Base-by-base conservation (phyloP, 2,797 vertebrate genomes). In the Acanthornis magna region DNA sequence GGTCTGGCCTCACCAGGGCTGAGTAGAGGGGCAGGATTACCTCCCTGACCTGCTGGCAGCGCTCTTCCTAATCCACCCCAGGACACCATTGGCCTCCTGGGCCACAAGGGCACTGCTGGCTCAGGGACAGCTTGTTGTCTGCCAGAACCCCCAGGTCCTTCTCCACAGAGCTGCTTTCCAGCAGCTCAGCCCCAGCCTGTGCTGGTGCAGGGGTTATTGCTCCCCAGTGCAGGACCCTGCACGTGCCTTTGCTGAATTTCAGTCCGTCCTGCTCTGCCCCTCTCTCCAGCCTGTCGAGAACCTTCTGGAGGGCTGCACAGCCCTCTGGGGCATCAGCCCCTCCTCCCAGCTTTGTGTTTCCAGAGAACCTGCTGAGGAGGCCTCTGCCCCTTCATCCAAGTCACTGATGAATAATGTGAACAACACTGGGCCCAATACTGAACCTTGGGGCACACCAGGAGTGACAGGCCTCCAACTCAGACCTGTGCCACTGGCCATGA, bases 271-370 rank as follows among this genome's bases (percentile, higher is more conserved):
- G 23, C 32, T 51, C 61, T 45, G 26, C 27, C 7, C 22, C 32
- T 19, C 15, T 32, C 8, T 3, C 16, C 38, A 19, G 0, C 4
- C 3, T 60, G 19, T 8, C 0, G 0, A 75, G 15, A 5, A 53
- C 15, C 38, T 51, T n/a, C 45, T 36, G 45, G 2, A 32, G 32
- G 9, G 22, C 2, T 67, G 45, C 71, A 50, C 8, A 22, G 18
- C 36, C 16, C 53, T 32, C 17, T 54, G 29, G 53, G 30, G 30
- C 32, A 17, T 51, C 16, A 17, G 50, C 50, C 53, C 17, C 53
- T 54, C 27, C 29, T 54, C 53, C 18, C 53, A 32, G 30, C 53
- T 32, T 32, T 20, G 17, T 11, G 16, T 32, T 32, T 18, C 32
- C 30, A 32, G 53, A 14, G 50, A 53, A 53, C 29, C 11, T 53